Evolutionary conservation across 2,113 vertebrate species (phyloP).

Genomic region (Parotia lawesii): DNA sequence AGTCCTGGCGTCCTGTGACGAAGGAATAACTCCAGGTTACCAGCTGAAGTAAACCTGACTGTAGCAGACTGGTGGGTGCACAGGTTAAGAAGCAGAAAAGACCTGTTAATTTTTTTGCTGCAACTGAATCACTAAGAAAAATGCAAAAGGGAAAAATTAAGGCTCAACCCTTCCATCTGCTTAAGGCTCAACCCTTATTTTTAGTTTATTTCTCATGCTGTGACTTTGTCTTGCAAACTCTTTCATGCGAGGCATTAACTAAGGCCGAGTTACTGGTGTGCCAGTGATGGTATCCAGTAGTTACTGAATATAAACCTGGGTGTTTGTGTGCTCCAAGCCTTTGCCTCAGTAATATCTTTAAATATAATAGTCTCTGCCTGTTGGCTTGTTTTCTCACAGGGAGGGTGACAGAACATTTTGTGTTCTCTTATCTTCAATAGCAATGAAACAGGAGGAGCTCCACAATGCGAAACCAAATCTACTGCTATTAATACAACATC

Average conservation of each 20-base stretch:
- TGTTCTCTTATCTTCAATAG: slow-evolving; percentile 72
- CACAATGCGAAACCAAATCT: slow-evolving; percentile 76
- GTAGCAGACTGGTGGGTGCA: background rate
- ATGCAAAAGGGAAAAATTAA: background rate
- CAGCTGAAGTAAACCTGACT: background rate
- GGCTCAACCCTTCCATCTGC: background rate
- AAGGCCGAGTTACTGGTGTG: slow-evolving; percentile 50
- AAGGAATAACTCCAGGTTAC: background rate
- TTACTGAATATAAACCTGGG: slow-evolving; percentile 62
- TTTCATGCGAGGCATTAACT: slow-evolving; percentile 47
- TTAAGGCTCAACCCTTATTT: slow-evolving; percentile 38
- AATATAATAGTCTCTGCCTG: slow-evolving; percentile 41
- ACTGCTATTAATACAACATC: slow-evolving; percentile 78
- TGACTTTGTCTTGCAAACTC: slow-evolving; percentile 62
- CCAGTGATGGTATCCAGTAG: slow-evolving; percentile 65
- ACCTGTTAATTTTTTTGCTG: background rate
- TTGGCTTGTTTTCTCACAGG: slow-evolving; percentile 53
- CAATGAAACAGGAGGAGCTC: slow-evolving; percentile 69
- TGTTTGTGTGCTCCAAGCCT: slow-evolving; percentile 55
- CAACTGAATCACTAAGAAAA: background rate
- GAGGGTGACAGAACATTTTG: slow-evolving; percentile 69
- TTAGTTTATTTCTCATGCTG: slow-evolving; percentile 60
- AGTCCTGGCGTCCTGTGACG: background rate
- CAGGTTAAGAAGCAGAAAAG: background rate
- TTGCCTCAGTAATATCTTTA: slow-evolving; percentile 52